A percentile compares a stretch with the other conserved stretches of the same genome.
Conservation (phyloP, 2,797 vertebrate species). For the Pempheris klunzingeri region DNA sequence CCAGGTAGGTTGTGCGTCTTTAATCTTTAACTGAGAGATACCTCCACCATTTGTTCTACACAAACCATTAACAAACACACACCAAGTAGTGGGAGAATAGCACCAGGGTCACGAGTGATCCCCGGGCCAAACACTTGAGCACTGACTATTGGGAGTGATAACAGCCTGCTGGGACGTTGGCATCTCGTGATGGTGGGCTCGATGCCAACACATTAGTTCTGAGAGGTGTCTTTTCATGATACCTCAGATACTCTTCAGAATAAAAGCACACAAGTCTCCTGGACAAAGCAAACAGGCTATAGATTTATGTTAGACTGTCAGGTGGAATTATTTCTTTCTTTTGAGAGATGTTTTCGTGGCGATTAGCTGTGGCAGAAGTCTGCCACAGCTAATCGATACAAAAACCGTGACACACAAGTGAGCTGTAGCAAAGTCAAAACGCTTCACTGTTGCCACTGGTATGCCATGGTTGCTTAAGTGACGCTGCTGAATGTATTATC, state of each 20-base stretch:
- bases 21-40: constrained; percentile 40
- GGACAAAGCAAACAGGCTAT: background rate
- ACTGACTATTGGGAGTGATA: background rate
- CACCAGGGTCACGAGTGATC: background rate
- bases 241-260: no score
- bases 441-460: background rate
- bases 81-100: background rate
- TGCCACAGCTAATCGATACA: no score
- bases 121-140: background rate
- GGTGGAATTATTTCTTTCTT: background rate
- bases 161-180: background rate
- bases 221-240: no score
- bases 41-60: constrained; percentile 12
- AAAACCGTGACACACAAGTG: no score
- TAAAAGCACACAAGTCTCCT: no score
- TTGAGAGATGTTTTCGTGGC: no score
- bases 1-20: constrained; percentile 57
- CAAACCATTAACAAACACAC: constrained; percentile 7
- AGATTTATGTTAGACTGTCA: background rate
- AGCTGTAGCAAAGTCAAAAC: background rate
- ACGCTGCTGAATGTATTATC: background rate
- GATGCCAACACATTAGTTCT: background rate
- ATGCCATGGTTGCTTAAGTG: no score
- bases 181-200: background rate
- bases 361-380: no score